phyloP scores from a whole-genome alignment of 2,888 invertebrate species.

The Spilarctia lutea region DNA sequence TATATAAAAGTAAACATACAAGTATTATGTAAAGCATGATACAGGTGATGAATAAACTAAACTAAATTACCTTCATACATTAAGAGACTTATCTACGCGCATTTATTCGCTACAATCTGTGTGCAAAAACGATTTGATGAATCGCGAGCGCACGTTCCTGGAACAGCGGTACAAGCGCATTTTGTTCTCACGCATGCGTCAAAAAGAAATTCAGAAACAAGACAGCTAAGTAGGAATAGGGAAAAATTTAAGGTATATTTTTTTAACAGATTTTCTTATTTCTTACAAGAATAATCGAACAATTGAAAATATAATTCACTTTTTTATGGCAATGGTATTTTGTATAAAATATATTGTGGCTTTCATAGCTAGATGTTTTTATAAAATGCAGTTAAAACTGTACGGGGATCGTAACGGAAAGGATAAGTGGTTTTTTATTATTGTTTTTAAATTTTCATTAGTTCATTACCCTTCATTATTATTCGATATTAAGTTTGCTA shows the following conservation, averaged over 20 bases:
- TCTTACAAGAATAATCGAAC: conserved; percentile 20
- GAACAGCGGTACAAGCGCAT: conserved; percentile 70
- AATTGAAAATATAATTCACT: background rate
- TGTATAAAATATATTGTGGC: conserved; percentile 4
- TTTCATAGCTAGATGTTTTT: background rate
- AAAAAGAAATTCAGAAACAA: conserved; percentile 65
- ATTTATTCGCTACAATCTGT: conserved; percentile 54
- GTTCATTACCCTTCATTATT: conserved; percentile 4
- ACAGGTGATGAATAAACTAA: background rate
- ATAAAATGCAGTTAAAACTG: conserved; percentile 3
- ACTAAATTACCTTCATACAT: background rate
- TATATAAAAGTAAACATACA: too few species aligned
- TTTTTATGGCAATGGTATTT: conserved; percentile 7
- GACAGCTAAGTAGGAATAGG: conserved; percentile 40
- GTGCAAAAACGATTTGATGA: conserved; percentile 74
- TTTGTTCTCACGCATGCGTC: conserved; percentile 83
- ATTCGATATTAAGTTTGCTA: conserved; percentile 15
- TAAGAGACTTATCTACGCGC: conserved; percentile 41
- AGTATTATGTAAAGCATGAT: background rate
- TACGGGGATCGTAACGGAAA: background rate
- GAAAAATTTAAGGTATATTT: conserved; percentile 32
- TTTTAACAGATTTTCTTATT: conserved; percentile 31
- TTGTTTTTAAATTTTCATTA: background rate
- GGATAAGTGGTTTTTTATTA: background rate
- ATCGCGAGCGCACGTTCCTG: conserved; percentile 76